phyloP scores from a whole-genome alignment of 2,797 vertebrate genomes.

The Anolis apletophallus region DNA sequence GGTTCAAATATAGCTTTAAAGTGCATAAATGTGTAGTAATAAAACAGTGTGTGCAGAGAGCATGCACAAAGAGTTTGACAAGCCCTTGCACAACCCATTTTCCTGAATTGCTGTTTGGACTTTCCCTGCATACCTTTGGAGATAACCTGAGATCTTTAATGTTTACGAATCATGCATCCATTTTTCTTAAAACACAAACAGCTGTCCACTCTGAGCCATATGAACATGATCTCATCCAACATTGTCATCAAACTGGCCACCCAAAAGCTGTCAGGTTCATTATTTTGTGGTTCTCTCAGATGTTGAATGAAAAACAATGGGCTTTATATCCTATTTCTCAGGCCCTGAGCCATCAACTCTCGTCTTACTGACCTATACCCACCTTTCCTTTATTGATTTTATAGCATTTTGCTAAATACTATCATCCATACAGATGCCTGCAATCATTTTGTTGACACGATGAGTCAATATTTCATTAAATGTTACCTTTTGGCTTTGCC shows the following conservation, averaged over 20 bases:
- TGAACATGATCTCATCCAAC: background rate
- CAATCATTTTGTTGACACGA: conserved; percentile 55
- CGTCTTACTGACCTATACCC: conserved; percentile 19
- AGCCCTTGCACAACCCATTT: too few species aligned
- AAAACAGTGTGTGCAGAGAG: too few species aligned
- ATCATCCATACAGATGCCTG: conserved; percentile 65
- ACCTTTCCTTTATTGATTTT: conserved; percentile 63
- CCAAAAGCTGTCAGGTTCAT: conserved; percentile 59
- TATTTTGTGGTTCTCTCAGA: conserved; percentile 40
- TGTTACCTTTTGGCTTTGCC: conserved; percentile 65
- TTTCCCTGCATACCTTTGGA: too few species aligned
- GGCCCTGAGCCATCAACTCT: conserved; percentile 56
- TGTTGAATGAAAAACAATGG: conserved; percentile 45
- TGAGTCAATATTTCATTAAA: conserved; percentile 74
- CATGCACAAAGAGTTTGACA: too few species aligned
- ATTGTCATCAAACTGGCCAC: background rate
- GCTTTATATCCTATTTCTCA: conserved; percentile 58
- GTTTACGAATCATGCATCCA: too few species aligned
- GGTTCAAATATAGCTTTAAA: too few species aligned
- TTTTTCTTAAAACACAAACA: background rate
- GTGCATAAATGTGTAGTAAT: too few species aligned
- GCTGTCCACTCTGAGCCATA: background rate
- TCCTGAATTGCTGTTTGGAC: too few species aligned
- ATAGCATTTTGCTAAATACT: conserved; percentile 67
- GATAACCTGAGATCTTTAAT: too few species aligned